These are phyloP conservation scores for Athrips mouffetella DNA, from an alignment of 2,888 invertebrate genomes.

Conservation along the genomic window DNA sequence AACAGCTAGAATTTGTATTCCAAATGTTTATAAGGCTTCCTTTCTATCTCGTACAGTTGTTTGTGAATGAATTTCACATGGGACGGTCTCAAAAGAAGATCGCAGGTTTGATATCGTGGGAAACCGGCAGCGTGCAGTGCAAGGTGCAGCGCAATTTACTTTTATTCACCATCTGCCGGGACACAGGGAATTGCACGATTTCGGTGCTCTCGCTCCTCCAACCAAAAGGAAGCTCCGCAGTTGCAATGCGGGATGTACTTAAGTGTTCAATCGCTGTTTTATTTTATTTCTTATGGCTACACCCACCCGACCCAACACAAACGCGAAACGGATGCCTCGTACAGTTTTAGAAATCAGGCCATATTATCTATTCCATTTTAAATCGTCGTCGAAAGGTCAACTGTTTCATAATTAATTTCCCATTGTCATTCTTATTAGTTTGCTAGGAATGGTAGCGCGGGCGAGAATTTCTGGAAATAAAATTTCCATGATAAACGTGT, in stretches of 20 bases:
- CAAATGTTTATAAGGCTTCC: constrained; percentile 36
- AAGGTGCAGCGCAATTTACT: constrained; percentile 58
- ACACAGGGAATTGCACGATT: constrained; percentile 43
- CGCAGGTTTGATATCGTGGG: constrained; percentile 42
- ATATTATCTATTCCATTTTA: constrained; percentile 4
- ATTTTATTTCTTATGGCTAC: constrained; percentile 19
- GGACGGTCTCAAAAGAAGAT: constrained; percentile 17
- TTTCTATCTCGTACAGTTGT: constrained; percentile 26
- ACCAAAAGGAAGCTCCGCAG: constrained; percentile 39
- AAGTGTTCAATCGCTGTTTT: constrained; percentile 25
- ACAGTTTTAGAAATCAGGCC: background rate
- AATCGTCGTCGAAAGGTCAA: constrained; percentile 18
- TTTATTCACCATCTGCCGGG: constrained; percentile 49
- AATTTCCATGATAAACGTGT: constrained; percentile 49
- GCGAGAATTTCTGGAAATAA: constrained; percentile 28
- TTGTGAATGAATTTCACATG: constrained; percentile 28
- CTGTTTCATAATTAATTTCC: constrained; percentile 25
- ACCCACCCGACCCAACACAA: constrained; percentile 7
- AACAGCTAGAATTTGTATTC: constrained; percentile 13
- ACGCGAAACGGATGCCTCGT: constrained; percentile 3
- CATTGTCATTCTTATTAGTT: constrained; percentile 13
- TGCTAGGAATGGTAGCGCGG: constrained; percentile 27
- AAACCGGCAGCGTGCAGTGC: constrained; percentile 38
- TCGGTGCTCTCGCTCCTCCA: constrained; percentile 36
- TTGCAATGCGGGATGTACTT: constrained; percentile 35